These are phyloP conservation scores for Pentamera pediparva DNA, from an alignment of 53 echinoderm and acorn worm species.

Conservation along the genomic window DNA sequence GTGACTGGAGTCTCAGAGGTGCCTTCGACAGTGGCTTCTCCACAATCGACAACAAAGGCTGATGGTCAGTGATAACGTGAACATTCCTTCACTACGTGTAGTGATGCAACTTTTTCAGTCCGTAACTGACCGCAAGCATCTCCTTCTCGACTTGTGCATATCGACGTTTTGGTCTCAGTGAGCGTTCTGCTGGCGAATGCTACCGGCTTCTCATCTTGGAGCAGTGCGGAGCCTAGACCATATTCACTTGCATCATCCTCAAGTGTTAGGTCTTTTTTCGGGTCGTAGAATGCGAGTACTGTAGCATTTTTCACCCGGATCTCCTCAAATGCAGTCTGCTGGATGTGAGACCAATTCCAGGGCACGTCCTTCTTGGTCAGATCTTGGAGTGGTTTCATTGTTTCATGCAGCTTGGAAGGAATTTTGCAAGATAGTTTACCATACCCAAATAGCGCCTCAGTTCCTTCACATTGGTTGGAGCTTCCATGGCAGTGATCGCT, in stretches of 20 bases:
- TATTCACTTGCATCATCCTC: conserved; percentile 55
- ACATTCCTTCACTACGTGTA: conserved; percentile 43
- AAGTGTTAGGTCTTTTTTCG: conserved; percentile 28
- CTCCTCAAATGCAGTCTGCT: conserved; percentile 4
- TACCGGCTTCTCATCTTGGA: conserved; percentile 41
- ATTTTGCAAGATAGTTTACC: too few species aligned
- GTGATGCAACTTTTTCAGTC: conserved; percentile 53
- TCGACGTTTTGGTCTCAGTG: conserved; percentile 43
- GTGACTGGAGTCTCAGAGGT: conserved; percentile 21
- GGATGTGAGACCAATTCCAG: conserved; percentile 42
- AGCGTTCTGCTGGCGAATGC: conserved; percentile 41
- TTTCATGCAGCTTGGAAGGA: conserved; percentile 41
- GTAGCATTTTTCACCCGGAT: conserved; percentile 1
- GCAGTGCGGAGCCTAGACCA: conserved; percentile 40
- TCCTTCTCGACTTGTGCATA: conserved; percentile 39
- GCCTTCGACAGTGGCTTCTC: conserved; percentile 14
- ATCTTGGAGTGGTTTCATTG: conserved; percentile 48
- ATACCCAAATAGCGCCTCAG: too few species aligned
- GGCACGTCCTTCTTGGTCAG: conserved; percentile 39
- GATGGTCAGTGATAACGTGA: conserved; percentile 45
- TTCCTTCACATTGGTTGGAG: too few species aligned
- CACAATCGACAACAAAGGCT: conserved; percentile 26
- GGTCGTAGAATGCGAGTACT: conserved; percentile 43
- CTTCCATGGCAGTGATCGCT: too few species aligned
- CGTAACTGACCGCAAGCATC: conserved; percentile 30